phyloP scores from a whole-genome alignment of 2,888 invertebrate species.

The Acanthococcus lagerstroemiae region DNA sequence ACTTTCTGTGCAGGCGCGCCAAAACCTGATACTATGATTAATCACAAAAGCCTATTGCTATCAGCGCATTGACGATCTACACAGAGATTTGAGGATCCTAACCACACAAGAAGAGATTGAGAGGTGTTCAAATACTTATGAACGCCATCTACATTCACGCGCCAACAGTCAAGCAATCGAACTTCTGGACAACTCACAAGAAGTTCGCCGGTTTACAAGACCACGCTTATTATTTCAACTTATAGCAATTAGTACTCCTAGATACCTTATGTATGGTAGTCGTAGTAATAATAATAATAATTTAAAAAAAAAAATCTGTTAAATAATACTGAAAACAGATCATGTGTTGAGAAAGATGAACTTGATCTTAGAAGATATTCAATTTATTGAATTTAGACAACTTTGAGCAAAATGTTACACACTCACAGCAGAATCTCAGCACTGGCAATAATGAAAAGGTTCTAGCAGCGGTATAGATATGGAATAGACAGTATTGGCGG shows the following conservation, averaged over 20 bases:
- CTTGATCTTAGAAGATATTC: no score
- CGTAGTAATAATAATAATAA: not conserved
- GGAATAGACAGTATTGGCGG: no score
- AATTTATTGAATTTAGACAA: no score
- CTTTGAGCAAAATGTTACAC: no score
- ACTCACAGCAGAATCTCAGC: no score
- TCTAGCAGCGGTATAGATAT: no score
- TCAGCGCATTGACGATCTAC: not conserved
- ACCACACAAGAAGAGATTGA: not conserved
- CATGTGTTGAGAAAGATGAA: no score
- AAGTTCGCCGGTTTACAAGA: not conserved
- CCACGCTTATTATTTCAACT: not conserved
- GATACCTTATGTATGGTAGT: not conserved
- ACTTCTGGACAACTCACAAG: not conserved
- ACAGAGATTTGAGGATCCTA: not conserved
- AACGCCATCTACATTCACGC: not conserved
- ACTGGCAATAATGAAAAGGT: no score
- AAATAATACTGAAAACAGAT: no score
- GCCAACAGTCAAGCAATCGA: not conserved
- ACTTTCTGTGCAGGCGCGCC: not conserved
- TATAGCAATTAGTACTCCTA: not conserved
- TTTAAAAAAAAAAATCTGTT: no score
- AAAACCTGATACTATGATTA: not conserved
- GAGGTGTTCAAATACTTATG: not conserved
- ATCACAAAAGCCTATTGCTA: not conserved